Conservation (phyloP, 2,888 invertebrate genomes). For the Yponomeuta evonymella region DNA sequence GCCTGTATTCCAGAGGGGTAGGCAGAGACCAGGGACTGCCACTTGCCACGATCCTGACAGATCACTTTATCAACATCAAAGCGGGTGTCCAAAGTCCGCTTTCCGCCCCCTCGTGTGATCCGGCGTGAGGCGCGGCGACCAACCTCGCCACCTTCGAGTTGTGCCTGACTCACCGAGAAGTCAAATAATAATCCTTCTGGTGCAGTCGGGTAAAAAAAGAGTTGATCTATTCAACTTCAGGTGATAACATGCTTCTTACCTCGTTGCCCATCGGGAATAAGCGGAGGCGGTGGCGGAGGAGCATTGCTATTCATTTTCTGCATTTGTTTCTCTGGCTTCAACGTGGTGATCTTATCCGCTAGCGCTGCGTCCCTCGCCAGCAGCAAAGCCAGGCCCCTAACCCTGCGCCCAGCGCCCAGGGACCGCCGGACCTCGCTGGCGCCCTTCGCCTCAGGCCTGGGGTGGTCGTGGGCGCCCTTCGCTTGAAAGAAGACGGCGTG, state of each 20-base stretch:
- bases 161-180: too few relatives aligned
- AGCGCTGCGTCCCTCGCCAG: conserved; percentile 86
- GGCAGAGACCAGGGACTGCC: too few relatives aligned
- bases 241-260: conserved; percentile 48
- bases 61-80: too few relatives aligned
- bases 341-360: conserved; percentile 76
- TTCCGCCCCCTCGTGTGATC: too few relatives aligned
- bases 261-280: conserved; percentile 82
- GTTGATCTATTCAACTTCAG: neutral
- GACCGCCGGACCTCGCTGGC: conserved; percentile 85
- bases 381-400: conserved; percentile 85
- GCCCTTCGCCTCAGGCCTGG: conserved; percentile 94
- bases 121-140: too few relatives aligned
- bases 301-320: conserved; percentile 32
- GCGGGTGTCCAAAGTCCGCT: too few relatives aligned
- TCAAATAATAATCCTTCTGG: too few relatives aligned
- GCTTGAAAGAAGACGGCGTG: conserved; percentile 97
- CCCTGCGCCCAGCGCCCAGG: conserved; percentile 84
- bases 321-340: conserved; percentile 58
- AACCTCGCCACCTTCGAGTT: too few relatives aligned
- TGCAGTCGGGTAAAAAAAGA: too few relatives aligned
- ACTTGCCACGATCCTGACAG: too few relatives aligned
- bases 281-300: conserved; percentile 71
- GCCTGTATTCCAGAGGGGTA: too few relatives aligned
- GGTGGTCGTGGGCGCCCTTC: conserved; percentile 98